Evolutionary conservation across 2,888 invertebrate genomes (phyloP).

Genomic region (Epirrhoe tristata): DNA sequence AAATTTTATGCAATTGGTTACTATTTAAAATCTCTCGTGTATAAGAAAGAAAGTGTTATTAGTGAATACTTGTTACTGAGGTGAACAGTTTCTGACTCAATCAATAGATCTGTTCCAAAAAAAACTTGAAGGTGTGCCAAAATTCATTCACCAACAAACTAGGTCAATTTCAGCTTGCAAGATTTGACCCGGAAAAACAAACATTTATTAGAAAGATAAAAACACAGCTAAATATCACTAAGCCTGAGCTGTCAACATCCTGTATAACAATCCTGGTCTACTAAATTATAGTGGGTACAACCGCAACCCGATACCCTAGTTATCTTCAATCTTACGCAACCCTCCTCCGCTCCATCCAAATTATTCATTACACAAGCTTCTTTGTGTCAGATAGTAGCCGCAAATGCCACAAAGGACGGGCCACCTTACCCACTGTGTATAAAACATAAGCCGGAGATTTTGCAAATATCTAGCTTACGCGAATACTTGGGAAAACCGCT

Average conservation of each 20-base stretch:
- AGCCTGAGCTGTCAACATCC: slow-evolving; percentile 2
- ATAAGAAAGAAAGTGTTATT: too few relatives aligned
- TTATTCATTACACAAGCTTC: slow-evolving; percentile 46
- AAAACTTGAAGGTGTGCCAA: too few relatives aligned
- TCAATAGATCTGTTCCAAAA: too few relatives aligned
- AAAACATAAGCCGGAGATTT: slow-evolving; percentile 35
- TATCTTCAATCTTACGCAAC: slow-evolving; percentile 42
- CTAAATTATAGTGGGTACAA: slow-evolving; percentile 37
- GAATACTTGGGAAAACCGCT: slow-evolving; percentile 5
- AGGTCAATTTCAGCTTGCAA: too few relatives aligned
- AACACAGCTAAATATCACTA: not conserved
- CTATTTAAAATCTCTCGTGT: too few relatives aligned
- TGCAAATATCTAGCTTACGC: slow-evolving; percentile 14
- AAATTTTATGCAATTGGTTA: too few relatives aligned
- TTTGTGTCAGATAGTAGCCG: slow-evolving; percentile 43
- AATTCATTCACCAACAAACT: too few relatives aligned
- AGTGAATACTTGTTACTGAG: too few relatives aligned
- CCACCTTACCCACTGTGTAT: slow-evolving; percentile 37
- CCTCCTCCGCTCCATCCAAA: slow-evolving; percentile 39
- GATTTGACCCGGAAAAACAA: too few relatives aligned
- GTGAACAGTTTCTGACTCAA: too few relatives aligned
- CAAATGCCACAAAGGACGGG: slow-evolving; percentile 43
- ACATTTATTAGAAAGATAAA: too few relatives aligned
- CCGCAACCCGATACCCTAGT: slow-evolving; percentile 40
- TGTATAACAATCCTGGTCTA: slow-evolving; percentile 19